Conservation (phyloP, 2,113 vertebrate species). For the Antigone vipio region DNA sequence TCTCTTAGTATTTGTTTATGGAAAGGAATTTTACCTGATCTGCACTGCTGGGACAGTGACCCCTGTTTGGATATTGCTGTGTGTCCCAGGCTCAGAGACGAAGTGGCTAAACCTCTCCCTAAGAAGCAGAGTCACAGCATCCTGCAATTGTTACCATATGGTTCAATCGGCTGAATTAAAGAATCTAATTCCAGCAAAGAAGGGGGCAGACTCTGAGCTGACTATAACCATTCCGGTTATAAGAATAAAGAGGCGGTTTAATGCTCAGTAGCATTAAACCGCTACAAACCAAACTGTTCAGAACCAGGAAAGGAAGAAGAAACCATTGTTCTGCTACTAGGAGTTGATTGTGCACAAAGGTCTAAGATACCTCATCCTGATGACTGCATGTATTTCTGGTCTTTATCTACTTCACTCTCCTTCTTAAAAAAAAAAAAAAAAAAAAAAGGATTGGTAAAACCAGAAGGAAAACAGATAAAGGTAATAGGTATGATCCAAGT, state of each 20-base stretch:
- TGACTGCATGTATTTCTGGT: neutral
- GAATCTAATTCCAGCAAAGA: neutral
- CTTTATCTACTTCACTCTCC: neutral
- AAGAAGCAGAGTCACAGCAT: neutral
- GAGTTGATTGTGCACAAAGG: neutral
- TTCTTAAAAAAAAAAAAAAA: neutral
- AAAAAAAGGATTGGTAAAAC: neutral
- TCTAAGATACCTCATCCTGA: neutral
- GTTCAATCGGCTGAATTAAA: neutral
- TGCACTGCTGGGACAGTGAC: neutral
- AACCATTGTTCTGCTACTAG: neutral
- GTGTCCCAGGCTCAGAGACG: neutral
- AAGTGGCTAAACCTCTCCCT: neutral
- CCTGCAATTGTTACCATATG: neutral
- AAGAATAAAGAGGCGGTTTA: neutral
- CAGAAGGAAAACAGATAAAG: neutral
- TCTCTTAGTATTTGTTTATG: neutral
- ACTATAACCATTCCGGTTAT: neutral
- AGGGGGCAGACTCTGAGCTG: neutral
- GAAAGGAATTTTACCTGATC: neutral
- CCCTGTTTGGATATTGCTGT: neutral
- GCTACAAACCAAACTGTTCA: neutral
- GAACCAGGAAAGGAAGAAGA: neutral
- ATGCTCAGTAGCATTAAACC: neutral
- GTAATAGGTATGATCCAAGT: neutral